These are phyloP conservation scores for Melitaea cinxia DNA, from an alignment of 1,140 invertebrate genomes.

Conservation along the genomic window DNA sequence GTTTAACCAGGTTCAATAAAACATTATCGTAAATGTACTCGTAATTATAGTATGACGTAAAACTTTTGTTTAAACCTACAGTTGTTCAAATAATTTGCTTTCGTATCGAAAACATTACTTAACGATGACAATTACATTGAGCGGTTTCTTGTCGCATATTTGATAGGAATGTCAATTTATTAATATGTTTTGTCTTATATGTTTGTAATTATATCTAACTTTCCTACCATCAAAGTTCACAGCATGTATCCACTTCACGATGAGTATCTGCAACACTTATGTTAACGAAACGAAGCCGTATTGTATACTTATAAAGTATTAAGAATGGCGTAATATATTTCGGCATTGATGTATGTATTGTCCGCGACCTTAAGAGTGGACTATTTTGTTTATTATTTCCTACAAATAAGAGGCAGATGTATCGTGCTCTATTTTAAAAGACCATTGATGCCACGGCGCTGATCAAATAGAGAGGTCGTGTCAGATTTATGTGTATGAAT, in stretches of 20 bases:
- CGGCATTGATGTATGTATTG: slow-evolving; percentile 17
- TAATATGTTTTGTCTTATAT: slow-evolving; percentile 1
- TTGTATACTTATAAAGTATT: background rate
- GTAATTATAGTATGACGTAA: background rate
- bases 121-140: slow-evolving; percentile 1
- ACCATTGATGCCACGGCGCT: slow-evolving; percentile 40
- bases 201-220: background rate
- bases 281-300: background rate
- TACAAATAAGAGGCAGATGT: slow-evolving; percentile 41
- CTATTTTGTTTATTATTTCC: slow-evolving; percentile 28
- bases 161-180: background rate
- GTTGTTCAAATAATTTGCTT: slow-evolving; percentile 14
- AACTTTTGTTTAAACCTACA: slow-evolving; percentile 6
- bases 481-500: slow-evolving; percentile 40
- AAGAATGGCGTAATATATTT: background rate
- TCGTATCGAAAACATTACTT: slow-evolving; percentile 7
- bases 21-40: too few species aligned
- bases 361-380: slow-evolving; percentile 15
- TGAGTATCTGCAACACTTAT: background rate
- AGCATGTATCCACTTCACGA: slow-evolving; percentile 25
- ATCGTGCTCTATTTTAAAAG: slow-evolving; percentile 39
- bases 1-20: background rate
- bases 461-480: slow-evolving; percentile 36
- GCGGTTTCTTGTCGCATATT: slow-evolving; percentile 3
- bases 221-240: slow-evolving; percentile 17